Evolutionary conservation across 2,113 vertebrate species (phyloP).

Genomic region (Malurus cyaneus): DNA sequence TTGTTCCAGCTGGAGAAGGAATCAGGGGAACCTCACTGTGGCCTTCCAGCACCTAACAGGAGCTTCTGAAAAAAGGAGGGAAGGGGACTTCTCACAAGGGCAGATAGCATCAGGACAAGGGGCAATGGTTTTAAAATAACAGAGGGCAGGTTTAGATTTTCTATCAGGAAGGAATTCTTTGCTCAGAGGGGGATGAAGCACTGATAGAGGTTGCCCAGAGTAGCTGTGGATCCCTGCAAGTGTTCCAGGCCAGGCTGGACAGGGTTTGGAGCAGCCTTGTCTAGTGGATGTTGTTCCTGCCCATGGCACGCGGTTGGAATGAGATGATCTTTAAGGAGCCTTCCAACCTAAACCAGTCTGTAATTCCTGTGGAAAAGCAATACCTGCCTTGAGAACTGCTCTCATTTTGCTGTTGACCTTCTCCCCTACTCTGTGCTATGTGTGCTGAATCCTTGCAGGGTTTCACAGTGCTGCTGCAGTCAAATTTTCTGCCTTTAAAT

Average conservation of each 20-base stretch:
- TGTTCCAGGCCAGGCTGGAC: not conserved
- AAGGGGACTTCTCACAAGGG: not conserved
- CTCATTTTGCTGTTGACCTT: not conserved
- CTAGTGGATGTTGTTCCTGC: not conserved
- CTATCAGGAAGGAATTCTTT: not conserved
- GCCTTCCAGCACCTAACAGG: not conserved
- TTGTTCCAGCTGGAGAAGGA: not conserved
- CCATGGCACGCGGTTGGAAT: not conserved
- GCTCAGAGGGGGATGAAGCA: not conserved
- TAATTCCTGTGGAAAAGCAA: not conserved
- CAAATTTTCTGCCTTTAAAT: not conserved
- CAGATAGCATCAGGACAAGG: not conserved
- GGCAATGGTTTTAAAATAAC: not conserved
- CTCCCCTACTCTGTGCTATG: not conserved
- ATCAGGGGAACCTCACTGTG: not conserved
- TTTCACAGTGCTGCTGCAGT: not conserved
- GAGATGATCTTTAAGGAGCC: not conserved
- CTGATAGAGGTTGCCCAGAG: not conserved
- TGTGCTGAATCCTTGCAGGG: not conserved
- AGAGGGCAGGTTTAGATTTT: not conserved
- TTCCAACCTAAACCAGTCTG: not conserved
- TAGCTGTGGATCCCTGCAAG: not conserved
- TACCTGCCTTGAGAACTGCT: not conserved
- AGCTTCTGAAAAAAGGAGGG: not conserved
- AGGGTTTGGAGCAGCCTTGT: not conserved